Evolutionary conservation across 1,140 invertebrate genomes (phyloP), one percentile per base, ranked within the genome.

Genomic region (Apis florea): DNA sequence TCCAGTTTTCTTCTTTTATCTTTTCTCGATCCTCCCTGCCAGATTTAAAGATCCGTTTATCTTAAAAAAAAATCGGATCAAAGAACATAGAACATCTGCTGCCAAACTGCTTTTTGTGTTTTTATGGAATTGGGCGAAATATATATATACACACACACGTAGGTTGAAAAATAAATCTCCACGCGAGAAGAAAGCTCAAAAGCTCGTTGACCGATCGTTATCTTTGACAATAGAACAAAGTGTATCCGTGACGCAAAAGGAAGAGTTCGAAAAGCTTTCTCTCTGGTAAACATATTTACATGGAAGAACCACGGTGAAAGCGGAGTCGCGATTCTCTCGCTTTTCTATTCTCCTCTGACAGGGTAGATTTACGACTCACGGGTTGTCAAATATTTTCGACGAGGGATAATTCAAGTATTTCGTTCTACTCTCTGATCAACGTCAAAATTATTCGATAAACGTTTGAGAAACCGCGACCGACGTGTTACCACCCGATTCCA

Each of bases 191-290:
- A 82, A 78, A 74, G 72, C 54, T 51, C 63, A 15, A 26, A 54
- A n/a, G 51, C 51, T 79, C 72, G 56, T 66, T 82, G 78, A 74
- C 77, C 77, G 82, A 89, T 86, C 83, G 87, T 90, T 91, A 89
- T 82, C 85, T 68, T 67, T 84, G 81, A 84, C 72, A 80, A 82
- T 87, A 88, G 89, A 90, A 88, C 88, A 91, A 83, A 86, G 82
- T 78, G 66, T 88, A 89, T 90, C 78, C 80, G 76, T 88, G 85
- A 83, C 84, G 81, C 82, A 81, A 78, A 83, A 87, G 82, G 87
- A 90, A 85, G 63, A 54, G 53, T 54, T 58, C 17, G 53, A 40
- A 64, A 71, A 61, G 31, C 64, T 74, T 56, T 51, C 59, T 51
- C 10, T 21, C 61, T 54, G 53, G 82, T 73, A 86, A 87, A 87